phyloP scores from a whole-genome alignment of 2,113 vertebrate species.

The Sakesphorus luctuosus region DNA sequence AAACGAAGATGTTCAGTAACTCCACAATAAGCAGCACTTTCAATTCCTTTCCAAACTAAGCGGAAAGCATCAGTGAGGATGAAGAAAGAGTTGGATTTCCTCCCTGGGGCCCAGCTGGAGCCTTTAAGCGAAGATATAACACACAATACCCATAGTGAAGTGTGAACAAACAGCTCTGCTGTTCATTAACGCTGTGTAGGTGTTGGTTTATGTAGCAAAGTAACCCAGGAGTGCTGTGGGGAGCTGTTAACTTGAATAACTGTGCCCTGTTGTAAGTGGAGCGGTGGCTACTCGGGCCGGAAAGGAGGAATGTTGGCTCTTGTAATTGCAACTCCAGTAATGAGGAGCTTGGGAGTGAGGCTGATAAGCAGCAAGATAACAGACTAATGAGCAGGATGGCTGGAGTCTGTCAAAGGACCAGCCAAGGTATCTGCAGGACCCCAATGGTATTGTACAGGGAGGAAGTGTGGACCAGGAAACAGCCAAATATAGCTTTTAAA shows the following conservation, averaged over 20 bases:
- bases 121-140: background rate
- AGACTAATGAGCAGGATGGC: slow-evolving; percentile 59
- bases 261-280: background rate
- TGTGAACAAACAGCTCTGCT: background rate
- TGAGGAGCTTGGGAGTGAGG: slow-evolving; percentile 50
- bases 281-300: background rate
- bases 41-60: background rate
- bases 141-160: background rate
- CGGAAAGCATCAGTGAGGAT: background rate
- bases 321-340: slow-evolving; percentile 22
- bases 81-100: background rate
- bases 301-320: background rate
- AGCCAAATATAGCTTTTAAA: background rate
- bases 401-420: background rate
- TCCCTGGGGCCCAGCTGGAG: background rate
- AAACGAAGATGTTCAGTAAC: background rate
- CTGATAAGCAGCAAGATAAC: slow-evolving; percentile 42
- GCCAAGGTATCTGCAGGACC: slow-evolving; percentile 27
- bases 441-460: background rate
- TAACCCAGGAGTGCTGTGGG: background rate
- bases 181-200: background rate
- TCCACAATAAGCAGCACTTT: background rate
- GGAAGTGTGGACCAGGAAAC: background rate
- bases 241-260: background rate
- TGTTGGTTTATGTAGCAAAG: background rate